phyloP scores from a whole-genome alignment of 2,113 vertebrate species.

The Ailuropoda melanoleuca region DNA sequence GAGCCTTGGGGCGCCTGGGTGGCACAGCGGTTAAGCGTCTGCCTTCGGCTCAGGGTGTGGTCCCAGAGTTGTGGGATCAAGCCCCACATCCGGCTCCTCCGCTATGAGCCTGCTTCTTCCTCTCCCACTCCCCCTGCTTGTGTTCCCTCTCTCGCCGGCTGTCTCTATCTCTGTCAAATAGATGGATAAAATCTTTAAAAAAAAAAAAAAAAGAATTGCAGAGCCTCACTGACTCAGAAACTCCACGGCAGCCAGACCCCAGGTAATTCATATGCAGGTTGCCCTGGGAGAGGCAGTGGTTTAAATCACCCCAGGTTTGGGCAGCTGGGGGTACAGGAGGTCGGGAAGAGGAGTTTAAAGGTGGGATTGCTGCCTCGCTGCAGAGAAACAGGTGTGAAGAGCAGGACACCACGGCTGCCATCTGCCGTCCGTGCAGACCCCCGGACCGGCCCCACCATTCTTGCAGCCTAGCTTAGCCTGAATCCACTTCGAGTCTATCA shows the following conservation, averaged over 20 bases:
- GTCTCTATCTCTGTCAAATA: too few species aligned
- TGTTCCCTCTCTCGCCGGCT: too few species aligned
- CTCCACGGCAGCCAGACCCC: accelerated
- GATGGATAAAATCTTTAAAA: too few species aligned
- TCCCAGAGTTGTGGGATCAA: too few species aligned
- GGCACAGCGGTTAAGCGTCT: too few species aligned
- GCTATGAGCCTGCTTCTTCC: too few species aligned
- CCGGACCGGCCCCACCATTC: background rate
- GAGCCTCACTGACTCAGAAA: background rate
- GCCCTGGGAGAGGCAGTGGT: background rate
- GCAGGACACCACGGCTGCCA: background rate
- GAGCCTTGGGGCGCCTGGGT: too few species aligned
- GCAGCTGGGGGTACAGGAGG: accelerated
- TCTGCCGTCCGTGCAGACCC: background rate
- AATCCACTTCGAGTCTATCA: accelerated
- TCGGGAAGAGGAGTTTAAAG: too few species aligned
- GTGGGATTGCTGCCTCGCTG: background rate
- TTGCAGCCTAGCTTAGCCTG: accelerated
- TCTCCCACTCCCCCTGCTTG: too few species aligned
- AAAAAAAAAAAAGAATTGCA: too few species aligned
- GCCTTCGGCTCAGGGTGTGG: too few species aligned
- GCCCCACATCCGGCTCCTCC: too few species aligned
- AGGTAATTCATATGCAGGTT: accelerated
- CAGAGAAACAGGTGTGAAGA: accelerated
- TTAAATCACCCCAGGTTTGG: background rate